Evolutionary conservation across 2,113 vertebrate genomes (phyloP), one percentile per base, ranked within the genome.

Genomic region (Cranoglanis bouderius): DNA sequence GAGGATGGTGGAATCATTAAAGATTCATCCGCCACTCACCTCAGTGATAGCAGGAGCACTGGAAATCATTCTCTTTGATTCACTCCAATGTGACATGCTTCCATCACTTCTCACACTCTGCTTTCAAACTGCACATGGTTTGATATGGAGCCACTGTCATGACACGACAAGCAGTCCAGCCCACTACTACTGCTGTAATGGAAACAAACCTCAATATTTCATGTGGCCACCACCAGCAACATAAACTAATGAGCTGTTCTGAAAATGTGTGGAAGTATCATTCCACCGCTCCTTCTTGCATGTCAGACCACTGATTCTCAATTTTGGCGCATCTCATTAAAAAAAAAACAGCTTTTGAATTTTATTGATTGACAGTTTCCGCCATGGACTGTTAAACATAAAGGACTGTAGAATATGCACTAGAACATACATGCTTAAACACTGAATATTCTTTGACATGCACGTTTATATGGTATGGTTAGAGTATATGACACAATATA

Each of bases 11-110:
- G 61, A 87, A 85, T 90, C 90, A 92, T 94, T 90, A 93, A 93
- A 94, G 88, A 91, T 91, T 91, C 89, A 91, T 91, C 86, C 65
- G 32, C 86, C 77, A 88, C 90, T 90, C 92, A 93, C 90, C 88
- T 92, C 90, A 82, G 87, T 85, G 91, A 92, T 89, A 90, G 49
- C 49, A 84, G 87, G 89, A 90, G 81, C 75, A 80, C 85, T 85
- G 88, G 84, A 86, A 85, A 88, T 80, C 85, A 89, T 91, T 89
- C 88, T 84, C 91, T 93, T 92, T 90, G 90, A 90, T 90, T 93
- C 72, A 21, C 89, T 75, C 40, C 55, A 63, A 90, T 88, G 85
- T 91, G 87, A 90, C 43, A 67, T 88, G 86, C 81, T 90, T 74
- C 72, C 84, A 59, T 86, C 91, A 90, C 90, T 90, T 77, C 63